A percentile compares a stretch with the other conserved stretches of the same genome.
Evolutionary conservation across 2,888 invertebrate genomes (phyloP).

Genomic region (Brachycybe producta): DNA sequence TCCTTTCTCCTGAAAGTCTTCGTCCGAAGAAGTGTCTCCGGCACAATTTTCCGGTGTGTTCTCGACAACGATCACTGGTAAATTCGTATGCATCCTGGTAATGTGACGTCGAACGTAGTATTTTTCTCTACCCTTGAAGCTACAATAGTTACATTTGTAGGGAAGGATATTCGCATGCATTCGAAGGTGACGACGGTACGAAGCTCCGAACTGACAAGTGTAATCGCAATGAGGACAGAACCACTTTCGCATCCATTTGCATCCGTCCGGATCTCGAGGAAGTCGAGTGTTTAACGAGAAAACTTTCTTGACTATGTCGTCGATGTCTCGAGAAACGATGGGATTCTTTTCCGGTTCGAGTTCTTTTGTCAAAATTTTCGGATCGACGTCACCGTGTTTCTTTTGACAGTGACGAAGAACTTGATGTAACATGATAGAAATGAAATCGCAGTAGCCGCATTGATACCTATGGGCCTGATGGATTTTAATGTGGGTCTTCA

Average conservation of each 20-base stretch:
- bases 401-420: slow-evolving; percentile 17
- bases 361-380: slow-evolving; percentile 18
- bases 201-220: slow-evolving; percentile 23
- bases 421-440: slow-evolving; percentile 18
- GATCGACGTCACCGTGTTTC: slow-evolving; percentile 16
- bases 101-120: slow-evolving; percentile 24
- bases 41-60: slow-evolving; percentile 20
- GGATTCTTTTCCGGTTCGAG: slow-evolving; percentile 20
- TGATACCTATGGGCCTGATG: slow-evolving; percentile 18
- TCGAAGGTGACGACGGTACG: slow-evolving; percentile 23
- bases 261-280: slow-evolving; percentile 19
- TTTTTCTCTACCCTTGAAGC: slow-evolving; percentile 23
- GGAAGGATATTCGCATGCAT: slow-evolving; percentile 22
- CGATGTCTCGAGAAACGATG: slow-evolving; percentile 18
- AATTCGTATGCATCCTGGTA: slow-evolving; percentile 19
- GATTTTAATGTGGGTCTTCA: slow-evolving; percentile 21
- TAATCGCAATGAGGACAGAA: slow-evolving; percentile 24
- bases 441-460: slow-evolving; percentile 20
- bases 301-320: slow-evolving; percentile 15
- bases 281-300: slow-evolving; percentile 18
- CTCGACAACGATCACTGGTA: slow-evolving; percentile 20
- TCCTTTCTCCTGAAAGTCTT: slow-evolving; percentile 20
- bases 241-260: slow-evolving; percentile 24
- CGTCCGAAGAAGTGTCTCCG: slow-evolving; percentile 19
- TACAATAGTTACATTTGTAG: slow-evolving; percentile 23